Conservation (phyloP, 2,797 vertebrate species). For the Hylomyscus alleni region DNA sequence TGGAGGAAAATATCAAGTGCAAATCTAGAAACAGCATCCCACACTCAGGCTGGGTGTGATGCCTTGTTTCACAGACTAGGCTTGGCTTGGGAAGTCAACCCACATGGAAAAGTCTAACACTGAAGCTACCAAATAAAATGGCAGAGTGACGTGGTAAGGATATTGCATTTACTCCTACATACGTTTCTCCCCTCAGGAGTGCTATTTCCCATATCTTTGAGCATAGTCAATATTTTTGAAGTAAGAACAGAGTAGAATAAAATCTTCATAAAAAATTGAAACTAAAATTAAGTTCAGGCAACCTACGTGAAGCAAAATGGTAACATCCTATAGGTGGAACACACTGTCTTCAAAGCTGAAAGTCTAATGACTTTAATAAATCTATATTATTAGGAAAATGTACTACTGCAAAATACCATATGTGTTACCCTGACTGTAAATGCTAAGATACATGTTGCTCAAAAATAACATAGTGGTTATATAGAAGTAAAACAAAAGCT, state of each 20-base stretch:
- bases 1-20: not conserved
- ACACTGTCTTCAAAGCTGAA: constrained; percentile 24
- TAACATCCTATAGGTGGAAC: constrained; percentile 14
- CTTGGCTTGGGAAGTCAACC: not conserved
- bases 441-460: constrained; percentile 39
- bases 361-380: constrained; percentile 31
- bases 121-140: constrained; percentile 26
- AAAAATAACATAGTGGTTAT: constrained; percentile 36
- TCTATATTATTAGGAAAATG: constrained; percentile 4
- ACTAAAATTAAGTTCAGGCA: constrained; percentile 12
- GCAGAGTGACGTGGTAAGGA: not conserved
- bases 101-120: constrained; percentile 1
- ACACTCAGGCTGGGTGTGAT: not conserved
- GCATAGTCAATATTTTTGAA: constrained; percentile 43
- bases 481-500: constrained; percentile 60
- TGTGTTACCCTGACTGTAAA: constrained; percentile 18
- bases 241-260: constrained; percentile 38
- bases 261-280: constrained; percentile 17
- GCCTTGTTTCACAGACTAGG: not conserved
- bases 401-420: constrained; percentile 46
- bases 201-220: not conserved
- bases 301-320: constrained; percentile 2
- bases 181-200: not conserved
- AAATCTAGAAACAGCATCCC: not conserved
- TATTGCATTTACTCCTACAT: constrained; percentile 41